Conservation (phyloP, 2,797 vertebrate genomes). For the Numenius phaeopus region DNA sequence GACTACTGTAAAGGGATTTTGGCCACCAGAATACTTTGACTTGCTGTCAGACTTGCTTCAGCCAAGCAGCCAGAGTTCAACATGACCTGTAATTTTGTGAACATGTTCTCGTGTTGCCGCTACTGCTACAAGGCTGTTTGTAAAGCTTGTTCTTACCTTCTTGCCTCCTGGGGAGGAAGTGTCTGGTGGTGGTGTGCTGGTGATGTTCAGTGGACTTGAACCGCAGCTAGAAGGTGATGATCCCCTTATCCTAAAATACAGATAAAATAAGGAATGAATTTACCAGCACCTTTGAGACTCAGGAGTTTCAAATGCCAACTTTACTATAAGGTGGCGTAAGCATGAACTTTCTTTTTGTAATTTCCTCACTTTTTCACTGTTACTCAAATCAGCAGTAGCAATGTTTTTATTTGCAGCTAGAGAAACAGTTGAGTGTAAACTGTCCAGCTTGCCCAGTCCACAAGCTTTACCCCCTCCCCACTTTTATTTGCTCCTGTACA, state of each 20-base stretch:
- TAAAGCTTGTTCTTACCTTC: conserved; percentile 83
- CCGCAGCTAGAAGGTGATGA: conserved; percentile 97
- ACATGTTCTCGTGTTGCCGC: fast-evolving
- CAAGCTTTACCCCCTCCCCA: neutral
- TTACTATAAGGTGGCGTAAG: neutral
- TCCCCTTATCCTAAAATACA: conserved; percentile 89
- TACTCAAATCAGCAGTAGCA: neutral
- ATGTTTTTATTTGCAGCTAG: neutral
- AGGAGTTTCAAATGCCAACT: neutral
- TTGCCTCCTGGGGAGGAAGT: conserved; percentile 94
- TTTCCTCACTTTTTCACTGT: neutral
- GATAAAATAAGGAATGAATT: neutral
- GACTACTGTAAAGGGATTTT: neutral
- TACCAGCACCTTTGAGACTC: neutral
- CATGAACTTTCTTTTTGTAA: neutral
- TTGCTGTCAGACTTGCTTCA: neutral
- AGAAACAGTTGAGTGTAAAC: neutral
- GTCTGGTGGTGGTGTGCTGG: conserved; percentile 95
- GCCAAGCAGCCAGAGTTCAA: neutral
- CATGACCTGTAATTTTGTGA: fast-evolving
- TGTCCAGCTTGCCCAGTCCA: neutral
- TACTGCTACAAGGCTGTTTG: neutral
- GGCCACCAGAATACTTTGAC: neutral
- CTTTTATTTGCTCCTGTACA: neutral
- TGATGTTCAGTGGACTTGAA: conserved; percentile 96